Base-by-base conservation (phyloP, 1,140 invertebrate genomes). In the Diachasma alloeum region DNA sequence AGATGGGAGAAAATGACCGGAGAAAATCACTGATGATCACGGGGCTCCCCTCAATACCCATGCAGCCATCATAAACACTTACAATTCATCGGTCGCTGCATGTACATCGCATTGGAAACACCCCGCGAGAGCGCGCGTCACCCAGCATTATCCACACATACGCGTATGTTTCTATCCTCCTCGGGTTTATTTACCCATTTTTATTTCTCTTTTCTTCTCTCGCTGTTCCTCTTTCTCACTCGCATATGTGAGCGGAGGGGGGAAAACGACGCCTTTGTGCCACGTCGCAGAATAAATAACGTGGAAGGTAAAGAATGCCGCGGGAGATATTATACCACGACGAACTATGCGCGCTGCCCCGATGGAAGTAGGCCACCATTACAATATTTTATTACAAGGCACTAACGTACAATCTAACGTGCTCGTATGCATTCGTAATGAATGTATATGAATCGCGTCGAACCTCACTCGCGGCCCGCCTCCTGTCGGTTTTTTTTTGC, bases 331-430 rank as follows among this genome's bases (percentile, higher is more conserved):
- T 87, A 84, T 86, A 86, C 84, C 83, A 80, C 82, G 83, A 83
- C 82, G 69, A 67, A 75, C 75, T 76, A 72, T 76, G 53, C 75
- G 75, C 75, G 22, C 66, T 48, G 36, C 36, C 68, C 59, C 39
- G 53, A 53, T 78, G 72, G 80, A 89, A 89, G 87, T 89, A 89
- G 88, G 88, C 87, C 88, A 89, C 83, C 87, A 89, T 89, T 88
- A 89, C 88, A 89, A 89, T 89, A 89, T 89, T 89, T 89, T 89
- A 89, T 89, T 89, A 87, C 87, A 86, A 86, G 86, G 87, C 87
- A 88, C 87, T 87, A 88, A 88, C 87, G 86, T 89, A 87, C 87
- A 89, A 88, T 89, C 87, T 89, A 88, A 89, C 87, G 85, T 87
- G 84, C 86, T 84, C 87, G 70, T 72, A 87, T 89, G 87, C 88